phyloP scores from a whole-genome alignment of 2,797 vertebrate species.

The Buphagus erythrorhynchus region DNA sequence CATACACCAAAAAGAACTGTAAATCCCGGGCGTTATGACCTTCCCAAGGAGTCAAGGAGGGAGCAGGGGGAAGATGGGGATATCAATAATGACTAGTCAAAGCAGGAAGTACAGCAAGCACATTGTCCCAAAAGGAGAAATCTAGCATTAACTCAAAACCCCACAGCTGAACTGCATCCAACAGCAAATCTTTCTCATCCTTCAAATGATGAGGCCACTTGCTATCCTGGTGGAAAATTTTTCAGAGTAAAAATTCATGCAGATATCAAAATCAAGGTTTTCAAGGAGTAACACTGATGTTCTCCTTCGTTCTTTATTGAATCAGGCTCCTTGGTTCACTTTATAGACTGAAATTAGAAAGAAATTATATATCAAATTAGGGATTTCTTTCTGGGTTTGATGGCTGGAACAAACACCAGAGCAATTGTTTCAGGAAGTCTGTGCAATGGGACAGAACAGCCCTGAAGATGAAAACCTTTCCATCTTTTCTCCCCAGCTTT shows the following conservation, averaged over 20 bases:
- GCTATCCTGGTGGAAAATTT: neutral
- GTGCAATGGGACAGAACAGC: neutral
- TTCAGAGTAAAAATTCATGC: neutral
- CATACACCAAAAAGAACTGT: neutral
- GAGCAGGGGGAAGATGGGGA: neutral
- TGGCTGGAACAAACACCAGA: neutral
- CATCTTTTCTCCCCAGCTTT: neutral
- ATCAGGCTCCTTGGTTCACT: neutral
- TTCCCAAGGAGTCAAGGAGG: constrained; percentile 22
- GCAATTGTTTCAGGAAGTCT: neutral
- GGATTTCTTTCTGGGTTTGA: neutral
- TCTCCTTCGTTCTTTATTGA: neutral
- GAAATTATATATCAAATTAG: neutral
- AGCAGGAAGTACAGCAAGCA: neutral
- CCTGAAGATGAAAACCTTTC: neutral
- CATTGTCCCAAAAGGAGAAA: neutral
- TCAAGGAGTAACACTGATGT: rapidly evolving
- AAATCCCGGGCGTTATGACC: neutral
- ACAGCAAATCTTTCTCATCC: neutral
- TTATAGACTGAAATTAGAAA: neutral
- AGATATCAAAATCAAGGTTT: neutral
- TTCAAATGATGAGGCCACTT: neutral
- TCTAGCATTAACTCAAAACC: neutral
- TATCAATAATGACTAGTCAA: neutral
- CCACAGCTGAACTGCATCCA: neutral